phyloP scores from a whole-genome alignment of 2,113 vertebrate species.

The Serilophus lunatus region DNA sequence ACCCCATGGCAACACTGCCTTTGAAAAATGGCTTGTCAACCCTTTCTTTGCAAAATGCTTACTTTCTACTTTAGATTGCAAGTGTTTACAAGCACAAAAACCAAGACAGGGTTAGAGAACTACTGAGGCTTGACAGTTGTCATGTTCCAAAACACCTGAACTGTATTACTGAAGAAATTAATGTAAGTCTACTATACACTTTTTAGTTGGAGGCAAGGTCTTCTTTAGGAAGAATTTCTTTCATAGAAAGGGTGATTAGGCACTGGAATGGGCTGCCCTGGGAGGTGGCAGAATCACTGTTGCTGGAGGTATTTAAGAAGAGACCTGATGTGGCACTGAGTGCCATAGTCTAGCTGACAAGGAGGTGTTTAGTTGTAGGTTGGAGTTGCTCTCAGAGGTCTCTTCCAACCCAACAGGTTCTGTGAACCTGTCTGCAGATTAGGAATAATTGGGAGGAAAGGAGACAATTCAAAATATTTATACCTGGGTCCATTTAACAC shows the following conservation, averaged over 20 bases:
- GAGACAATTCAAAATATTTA: not conserved
- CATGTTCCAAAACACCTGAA: rapidly evolving
- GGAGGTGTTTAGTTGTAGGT: no score
- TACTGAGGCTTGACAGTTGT: not conserved
- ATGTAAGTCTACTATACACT: rapidly evolving
- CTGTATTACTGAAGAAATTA: not conserved
- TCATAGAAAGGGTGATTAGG: not conserved
- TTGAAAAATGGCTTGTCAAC: not conserved
- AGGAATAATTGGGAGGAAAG: rapidly evolving
- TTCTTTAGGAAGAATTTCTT: not conserved
- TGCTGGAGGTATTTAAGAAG: not conserved
- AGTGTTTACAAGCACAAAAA: not conserved
- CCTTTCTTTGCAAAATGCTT: not conserved
- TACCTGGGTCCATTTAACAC: not conserved
- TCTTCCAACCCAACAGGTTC: not conserved
- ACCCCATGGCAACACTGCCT: not conserved
- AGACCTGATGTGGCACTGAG: not conserved
- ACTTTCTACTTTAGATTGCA: not conserved
- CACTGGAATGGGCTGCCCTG: not conserved
- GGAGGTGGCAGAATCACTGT: rapidly evolving
- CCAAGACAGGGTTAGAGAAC: not conserved
- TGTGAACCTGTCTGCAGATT: not conserved
- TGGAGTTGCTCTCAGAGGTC: rapidly evolving
- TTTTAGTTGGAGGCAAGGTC: not conserved
- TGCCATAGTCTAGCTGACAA: not conserved